A percentile compares a stretch with the other conserved stretches of the same genome.
Conservation (phyloP, 2,888 invertebrate genomes). For the Himalopsyche anomala region DNA sequence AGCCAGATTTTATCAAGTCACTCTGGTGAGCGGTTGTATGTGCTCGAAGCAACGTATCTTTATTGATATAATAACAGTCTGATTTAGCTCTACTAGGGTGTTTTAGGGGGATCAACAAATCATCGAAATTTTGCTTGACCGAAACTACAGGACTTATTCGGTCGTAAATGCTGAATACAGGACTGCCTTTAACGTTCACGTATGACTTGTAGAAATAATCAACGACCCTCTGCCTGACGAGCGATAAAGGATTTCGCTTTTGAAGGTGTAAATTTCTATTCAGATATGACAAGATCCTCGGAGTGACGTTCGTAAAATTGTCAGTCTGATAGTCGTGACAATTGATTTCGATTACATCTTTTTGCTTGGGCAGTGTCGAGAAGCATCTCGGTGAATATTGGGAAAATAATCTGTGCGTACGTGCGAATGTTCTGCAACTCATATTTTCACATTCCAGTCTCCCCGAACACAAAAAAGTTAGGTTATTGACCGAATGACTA, state of each 20-base stretch:
- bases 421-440: slow-evolving; percentile 48
- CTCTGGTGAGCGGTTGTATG: slow-evolving; percentile 97
- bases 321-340: slow-evolving; percentile 79
- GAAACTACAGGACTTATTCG: slow-evolving; percentile 90
- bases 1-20: slow-evolving; percentile 89
- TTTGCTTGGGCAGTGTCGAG: slow-evolving; percentile 51
- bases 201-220: slow-evolving; percentile 90
- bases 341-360: slow-evolving; percentile 68
- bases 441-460: slow-evolving; percentile 46
- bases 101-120: slow-evolving; percentile 89
- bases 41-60: slow-evolving; percentile 85
- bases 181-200: slow-evolving; percentile 83
- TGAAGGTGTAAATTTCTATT: slow-evolving; percentile 88
- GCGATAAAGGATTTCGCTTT: slow-evolving; percentile 88
- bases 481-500: slow-evolving; percentile 45
- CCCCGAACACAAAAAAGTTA: slow-evolving; percentile 51
- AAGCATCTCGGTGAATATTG: slow-evolving; percentile 44
- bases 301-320: slow-evolving; percentile 91
- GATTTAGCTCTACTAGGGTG: slow-evolving; percentile 91
- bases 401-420: slow-evolving; percentile 23
- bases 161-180: slow-evolving; percentile 92
- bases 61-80: slow-evolving; percentile 97
- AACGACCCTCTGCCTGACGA: slow-evolving; percentile 88
- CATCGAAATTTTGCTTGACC: slow-evolving; percentile 94
- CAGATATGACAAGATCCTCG: slow-evolving; percentile 87